These are phyloP conservation scores for Hippoglossus stenolepis DNA, from an alignment of 2,113 vertebrate species.

Conservation along the genomic window DNA sequence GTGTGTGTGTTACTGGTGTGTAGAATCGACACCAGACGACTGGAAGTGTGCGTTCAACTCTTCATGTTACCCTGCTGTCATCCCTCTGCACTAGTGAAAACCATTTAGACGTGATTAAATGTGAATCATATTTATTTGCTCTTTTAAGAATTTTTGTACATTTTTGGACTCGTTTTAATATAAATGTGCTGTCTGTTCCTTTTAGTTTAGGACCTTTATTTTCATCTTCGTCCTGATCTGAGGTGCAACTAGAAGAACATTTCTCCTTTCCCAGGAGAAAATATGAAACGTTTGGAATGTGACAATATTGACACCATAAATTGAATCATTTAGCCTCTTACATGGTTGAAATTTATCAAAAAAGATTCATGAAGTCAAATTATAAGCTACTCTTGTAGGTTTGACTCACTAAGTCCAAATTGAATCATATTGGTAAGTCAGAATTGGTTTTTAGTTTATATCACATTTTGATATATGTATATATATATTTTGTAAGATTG, in stretches of 20 bases:
- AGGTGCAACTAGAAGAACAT: constrained; percentile 9
- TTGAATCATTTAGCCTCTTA: background rate
- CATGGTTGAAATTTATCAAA: background rate
- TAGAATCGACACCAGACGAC: too few relatives aligned
- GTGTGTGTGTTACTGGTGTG: too few relatives aligned
- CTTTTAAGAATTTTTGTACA: too few relatives aligned
- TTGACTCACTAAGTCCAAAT: background rate
- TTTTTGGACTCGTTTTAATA: too few relatives aligned
- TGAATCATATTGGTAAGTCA: background rate
- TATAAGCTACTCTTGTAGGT: too few relatives aligned
- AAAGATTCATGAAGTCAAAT: background rate
- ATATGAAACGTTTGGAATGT: background rate
- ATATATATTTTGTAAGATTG: background rate
- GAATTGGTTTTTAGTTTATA: background rate
- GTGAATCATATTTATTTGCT: too few relatives aligned
- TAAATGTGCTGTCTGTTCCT: too few relatives aligned
- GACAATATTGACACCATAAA: too few relatives aligned
- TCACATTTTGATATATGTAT: background rate
- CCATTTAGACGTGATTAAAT: too few relatives aligned
- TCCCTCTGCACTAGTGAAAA: too few relatives aligned
- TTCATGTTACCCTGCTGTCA: too few relatives aligned
- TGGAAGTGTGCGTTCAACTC: too few relatives aligned
- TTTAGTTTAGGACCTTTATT: constrained; percentile 1
- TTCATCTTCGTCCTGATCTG: background rate
- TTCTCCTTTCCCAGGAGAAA: background rate